These are phyloP conservation scores for Chloromyia formosa DNA, from an alignment of 2,888 invertebrate genomes.

Conservation along the genomic window DNA sequence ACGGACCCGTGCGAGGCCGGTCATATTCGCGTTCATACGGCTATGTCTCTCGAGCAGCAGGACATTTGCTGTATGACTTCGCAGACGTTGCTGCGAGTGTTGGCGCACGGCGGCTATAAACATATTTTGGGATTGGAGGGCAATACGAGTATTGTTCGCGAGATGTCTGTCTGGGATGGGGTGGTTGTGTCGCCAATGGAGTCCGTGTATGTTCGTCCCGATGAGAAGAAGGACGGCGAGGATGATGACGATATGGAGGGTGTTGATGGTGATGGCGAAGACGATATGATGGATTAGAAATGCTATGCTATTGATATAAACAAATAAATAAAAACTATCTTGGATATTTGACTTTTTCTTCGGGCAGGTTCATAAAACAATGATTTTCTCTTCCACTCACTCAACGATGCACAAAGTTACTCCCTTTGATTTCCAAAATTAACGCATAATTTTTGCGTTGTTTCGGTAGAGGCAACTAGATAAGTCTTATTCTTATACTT, in stretches of 20 bases:
- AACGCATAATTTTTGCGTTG: too few relatives aligned
- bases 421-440: too few relatives aligned
- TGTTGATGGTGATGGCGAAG: constrained; percentile 65
- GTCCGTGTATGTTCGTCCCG: constrained; percentile 85
- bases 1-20: constrained; percentile 95
- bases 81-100: constrained; percentile 83
- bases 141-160: constrained; percentile 69
- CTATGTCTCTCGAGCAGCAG: constrained; percentile 89
- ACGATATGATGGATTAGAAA: constrained; percentile 54
- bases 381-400: too few relatives aligned
- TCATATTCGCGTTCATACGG: constrained; percentile 88
- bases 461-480: too few relatives aligned
- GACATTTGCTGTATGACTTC: constrained; percentile 94
- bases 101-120: constrained; percentile 93
- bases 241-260: constrained; percentile 75
- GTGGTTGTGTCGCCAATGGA: constrained; percentile 96
- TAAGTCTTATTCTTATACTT: too few relatives aligned
- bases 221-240: constrained; percentile 78
- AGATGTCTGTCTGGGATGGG: constrained; percentile 97
- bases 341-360: too few relatives aligned
- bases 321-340: too few relatives aligned
- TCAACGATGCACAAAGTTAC: too few relatives aligned
- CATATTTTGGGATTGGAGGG: constrained; percentile 80
- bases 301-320: too few relatives aligned
- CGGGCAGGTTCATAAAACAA: too few relatives aligned